Conservation (phyloP, 1,140 invertebrate species). For the Trichoplusia ni region DNA sequence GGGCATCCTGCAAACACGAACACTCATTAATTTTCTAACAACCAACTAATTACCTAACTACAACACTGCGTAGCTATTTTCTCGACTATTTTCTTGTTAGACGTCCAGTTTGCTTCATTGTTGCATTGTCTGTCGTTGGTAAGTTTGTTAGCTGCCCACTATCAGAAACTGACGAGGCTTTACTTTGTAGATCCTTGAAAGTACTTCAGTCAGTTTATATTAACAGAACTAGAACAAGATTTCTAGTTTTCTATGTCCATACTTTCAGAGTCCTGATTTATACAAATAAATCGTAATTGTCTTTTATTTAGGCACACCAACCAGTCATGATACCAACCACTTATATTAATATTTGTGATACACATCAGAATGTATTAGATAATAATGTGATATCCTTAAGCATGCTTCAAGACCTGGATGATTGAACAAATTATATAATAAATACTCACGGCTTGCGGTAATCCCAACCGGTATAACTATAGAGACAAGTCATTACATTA, state of each 20-base stretch:
- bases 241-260: background rate
- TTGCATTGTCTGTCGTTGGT: no score
- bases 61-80: background rate
- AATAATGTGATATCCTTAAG: background rate
- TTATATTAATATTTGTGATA: background rate
- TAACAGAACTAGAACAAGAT: no score
- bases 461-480: slow-evolving; percentile 19
- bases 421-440: slow-evolving; percentile 12
- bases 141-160: no score
- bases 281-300: no score
- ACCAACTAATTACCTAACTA: background rate
- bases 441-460: slow-evolving; percentile 15
- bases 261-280: background rate
- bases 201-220: no score
- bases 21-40: background rate
- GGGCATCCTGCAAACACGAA: slow-evolving; percentile 86
- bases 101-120: no score
- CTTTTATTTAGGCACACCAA: background rate
- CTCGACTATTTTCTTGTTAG: no score
- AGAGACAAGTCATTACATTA: slow-evolving; percentile 15
- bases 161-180: no score
- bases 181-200: no score
- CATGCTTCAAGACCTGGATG: slow-evolving; percentile 6
- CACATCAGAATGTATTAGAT: background rate
- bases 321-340: background rate